Base-by-base conservation (phyloP, 2,113 vertebrate species). In the Chlorodrepanis virens region DNA sequence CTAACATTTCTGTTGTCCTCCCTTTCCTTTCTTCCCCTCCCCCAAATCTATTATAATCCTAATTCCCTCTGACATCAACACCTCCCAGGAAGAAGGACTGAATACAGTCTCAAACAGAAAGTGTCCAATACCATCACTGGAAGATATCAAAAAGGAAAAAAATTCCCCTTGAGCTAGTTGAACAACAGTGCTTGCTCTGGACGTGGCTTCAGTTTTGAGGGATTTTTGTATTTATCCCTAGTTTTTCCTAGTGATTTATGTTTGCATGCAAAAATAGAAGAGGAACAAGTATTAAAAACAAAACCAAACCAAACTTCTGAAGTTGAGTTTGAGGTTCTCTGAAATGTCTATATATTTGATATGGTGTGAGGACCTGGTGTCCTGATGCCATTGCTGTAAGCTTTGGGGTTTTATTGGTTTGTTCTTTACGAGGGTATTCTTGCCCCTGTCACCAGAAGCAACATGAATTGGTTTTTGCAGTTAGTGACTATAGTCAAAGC, bases 41-140 rank as follows among this genome's bases (percentile, higher is more conserved):
- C 78, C 61, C 93, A 89, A 89, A 81, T 89, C 86, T 91, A 5
- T 74, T 90, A 52, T 67, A 92, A 92, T 90, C 83, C 44, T 96
- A 94, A 96, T 96, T 88, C 85, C 49, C n/a, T 90, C 35, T 89
- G 83, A 84, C 83, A 64, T 68, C 76, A 78, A 24, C 56, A 37
- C 53, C 59, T 94, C 53, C 60, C 76, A 78, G 85, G 76, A 93
- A 86, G 88, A 86, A 67, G 37, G 60, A 68, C 85, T 83, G 64
- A 83, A 56, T 83, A 35, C 35, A 54, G 11, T 63, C 52, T 75
- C 20, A 2, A 28, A 60, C 47, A 89, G 61, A 53, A 45, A 56
- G 52, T 47, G 90, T 63, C 70, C 74, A 75, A 1, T 93, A 9
- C 53, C 1, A 2, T 68, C 37, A 6, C 65, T 53, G 61, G 49